Base-by-base conservation (phyloP, 2,113 vertebrate species). In the Gorilla gorilla region DNA sequence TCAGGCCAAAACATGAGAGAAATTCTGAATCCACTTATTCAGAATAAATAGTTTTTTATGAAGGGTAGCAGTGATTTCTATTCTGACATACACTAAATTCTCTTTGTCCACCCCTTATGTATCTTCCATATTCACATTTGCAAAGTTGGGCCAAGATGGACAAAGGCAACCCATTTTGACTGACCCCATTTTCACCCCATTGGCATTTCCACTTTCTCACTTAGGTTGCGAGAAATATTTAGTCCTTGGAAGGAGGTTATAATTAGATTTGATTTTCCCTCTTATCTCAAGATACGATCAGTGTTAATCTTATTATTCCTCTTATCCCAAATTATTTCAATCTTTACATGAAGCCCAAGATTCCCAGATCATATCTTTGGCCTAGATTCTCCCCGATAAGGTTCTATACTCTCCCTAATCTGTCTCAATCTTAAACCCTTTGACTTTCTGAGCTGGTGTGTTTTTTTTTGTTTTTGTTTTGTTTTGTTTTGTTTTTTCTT, bases 1-100 rank as follows among this genome's bases (percentile, higher is more conserved):
- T 95, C 80, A 68, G 80, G 20, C 59, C 80, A 92, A 96, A 94
- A 23, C 92, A 23, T 80, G 76, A 78, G 83, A 78, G 6, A 55
- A 59, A 79, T 95, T 93, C 59, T 82, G 50, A 72, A 81, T 73
- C 23, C 61, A 68, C 80, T 90, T 87, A 48, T 50, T 87, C 61
- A 57, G 43, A 83, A 90, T 57, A 90, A 96, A 79, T 82, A 32
- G 86, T 10, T 3, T 48, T 78, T 96, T 61, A 38, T 45, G 48
- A 78, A 86, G 40, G n/a, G 8, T 13, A 50, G 75, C 30, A 8
- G 4, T n/a, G 38, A 59, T 50, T 93, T 35, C 12, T 25, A 32
- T 66, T 66, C 30, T 82, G 27, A 52, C 20, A n/a, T 16, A 32
- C 5, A 73, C 22, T 82, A 50, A 61, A 23, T 83, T 81, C 5